Base-by-base conservation (phyloP, 2,797 vertebrate genomes). In the Loriculus beryllinus region DNA sequence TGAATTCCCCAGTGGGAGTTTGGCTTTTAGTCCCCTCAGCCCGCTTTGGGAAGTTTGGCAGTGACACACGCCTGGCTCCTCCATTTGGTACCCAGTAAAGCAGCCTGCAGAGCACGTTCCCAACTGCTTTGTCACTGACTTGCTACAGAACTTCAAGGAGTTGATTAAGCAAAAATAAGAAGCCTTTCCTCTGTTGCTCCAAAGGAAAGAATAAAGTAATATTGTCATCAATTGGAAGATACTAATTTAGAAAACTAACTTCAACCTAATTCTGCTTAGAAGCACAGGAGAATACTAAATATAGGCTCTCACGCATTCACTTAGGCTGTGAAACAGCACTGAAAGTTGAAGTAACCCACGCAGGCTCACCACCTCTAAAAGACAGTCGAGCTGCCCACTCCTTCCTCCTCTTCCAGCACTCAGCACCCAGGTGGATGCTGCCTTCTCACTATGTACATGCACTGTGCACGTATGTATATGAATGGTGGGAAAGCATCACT, bases 381-480 rank as follows among this genome's bases (percentile, higher is more conserved):
- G 33, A 43, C 23, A 37, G 25, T 56, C 20, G 14, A 47, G 16
- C 40, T 56, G 48, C 42, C 40, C 2, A 12, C 26, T 42, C 59
- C 56, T 57, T 57, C 33, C 23, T 57, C 33, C 33, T 35, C 56
- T 57, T 35, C 56, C 22, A 57, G 49, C 1, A 23, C 59, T 65
- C 67, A 57, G 59, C 85, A 59, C 65, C 68, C 22, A 42, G 49
- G 37, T 23, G 26, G 67, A 64, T 11, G 59, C n/a, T 51, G 68
- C 59, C 60, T 65, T 20, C 7, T 39, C 43, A 6, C 59, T 35
- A 10, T 1, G 7, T 5, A 26, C 3, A 2, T 2, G 7, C 10
- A 14, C 65, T 8, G 56, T 18, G 17, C 29, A 40, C 0, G 2
- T 8, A 5, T 1, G 7, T 16, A 18, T 3, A 4, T 1, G 31